Percentiles rank a stretch among this genome's conserved stretches.
phyloP scores from a whole-genome alignment of 2,888 invertebrate species.

The Ptychoptera albimana region DNA sequence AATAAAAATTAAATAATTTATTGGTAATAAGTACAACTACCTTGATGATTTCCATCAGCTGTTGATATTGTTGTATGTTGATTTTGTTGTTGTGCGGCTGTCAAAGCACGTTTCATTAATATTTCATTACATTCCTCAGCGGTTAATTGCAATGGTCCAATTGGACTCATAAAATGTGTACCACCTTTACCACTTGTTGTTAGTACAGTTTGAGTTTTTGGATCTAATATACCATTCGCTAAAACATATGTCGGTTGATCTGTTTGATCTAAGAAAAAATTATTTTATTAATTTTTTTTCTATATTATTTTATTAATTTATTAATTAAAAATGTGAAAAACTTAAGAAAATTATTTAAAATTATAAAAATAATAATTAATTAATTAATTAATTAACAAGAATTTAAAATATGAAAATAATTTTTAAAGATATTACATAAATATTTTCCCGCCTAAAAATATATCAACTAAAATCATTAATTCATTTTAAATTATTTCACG shows the following conservation, averaged over 20 bases:
- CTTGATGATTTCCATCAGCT: conserved; percentile 24
- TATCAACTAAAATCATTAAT: too few species aligned
- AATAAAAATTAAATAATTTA: background rate
- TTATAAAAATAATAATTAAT: too few species aligned
- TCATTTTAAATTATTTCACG: too few species aligned
- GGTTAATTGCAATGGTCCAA: conserved; percentile 55
- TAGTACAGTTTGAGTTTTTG: conserved; percentile 30
- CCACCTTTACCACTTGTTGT: conserved; percentile 21
- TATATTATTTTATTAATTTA: too few species aligned
- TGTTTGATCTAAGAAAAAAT: conserved; percentile 21
- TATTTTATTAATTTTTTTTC: too few species aligned
- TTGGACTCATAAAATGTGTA: conserved; percentile 50
- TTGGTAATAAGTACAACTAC: conserved; percentile 8
- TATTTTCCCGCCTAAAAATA: too few species aligned
- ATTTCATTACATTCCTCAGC: conserved; percentile 67
- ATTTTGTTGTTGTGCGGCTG: conserved; percentile 40
- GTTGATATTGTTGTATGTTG: conserved; percentile 25
- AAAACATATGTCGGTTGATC: conserved; percentile 23
- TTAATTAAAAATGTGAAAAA: too few species aligned
- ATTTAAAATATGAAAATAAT: too few species aligned
- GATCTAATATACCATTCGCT: conserved; percentile 29
- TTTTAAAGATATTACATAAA: too few species aligned
- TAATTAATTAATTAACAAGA: too few species aligned
- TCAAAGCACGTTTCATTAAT: conserved; percentile 56
- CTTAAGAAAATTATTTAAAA: too few species aligned